A percentile compares a stretch with the other conserved stretches of the same genome.
phyloP scores from a whole-genome alignment of 1,140 invertebrate genomes.

The Cyrtorhinus lividipennis region DNA sequence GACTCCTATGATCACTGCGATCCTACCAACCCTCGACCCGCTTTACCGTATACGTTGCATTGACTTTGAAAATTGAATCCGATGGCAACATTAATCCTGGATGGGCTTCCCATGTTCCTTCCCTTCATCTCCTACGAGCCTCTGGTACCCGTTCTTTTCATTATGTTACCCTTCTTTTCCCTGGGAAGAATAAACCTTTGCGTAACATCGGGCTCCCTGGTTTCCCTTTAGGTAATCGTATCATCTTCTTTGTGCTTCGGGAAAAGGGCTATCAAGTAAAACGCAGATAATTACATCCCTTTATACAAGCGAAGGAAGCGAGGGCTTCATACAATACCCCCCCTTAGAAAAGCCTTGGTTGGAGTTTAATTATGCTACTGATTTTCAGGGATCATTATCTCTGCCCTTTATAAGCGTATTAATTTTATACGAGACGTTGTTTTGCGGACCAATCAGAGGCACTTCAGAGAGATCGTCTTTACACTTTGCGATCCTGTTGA shows the following conservation, averaged over 20 bases:
- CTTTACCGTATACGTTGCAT: background rate
- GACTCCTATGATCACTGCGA: background rate
- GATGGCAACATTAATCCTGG: background rate
- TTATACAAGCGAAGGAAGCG: background rate
- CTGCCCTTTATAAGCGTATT: conserved; percentile 4
- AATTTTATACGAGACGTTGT: too few relatives aligned
- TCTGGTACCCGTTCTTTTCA: background rate
- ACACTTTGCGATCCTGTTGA: too few relatives aligned
- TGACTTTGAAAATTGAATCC: conserved; percentile 8
- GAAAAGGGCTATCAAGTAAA: conserved; percentile 4
- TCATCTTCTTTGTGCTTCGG: conserved; percentile 1
- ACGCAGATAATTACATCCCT: conserved; percentile 7
- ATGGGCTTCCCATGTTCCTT: background rate
- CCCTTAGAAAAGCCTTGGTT: background rate
- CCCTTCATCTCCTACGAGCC: background rate
- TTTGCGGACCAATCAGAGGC: too few relatives aligned
- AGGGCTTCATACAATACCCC: background rate
- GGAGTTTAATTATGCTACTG: background rate
- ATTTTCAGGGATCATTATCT: conserved; percentile 1
- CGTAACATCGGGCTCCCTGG: background rate
- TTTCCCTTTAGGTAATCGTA: conserved; percentile 2
- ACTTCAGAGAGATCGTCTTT: too few relatives aligned
- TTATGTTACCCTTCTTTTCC: background rate
- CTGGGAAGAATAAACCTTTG: conserved; percentile 1
- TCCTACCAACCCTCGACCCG: too few relatives aligned